Base-by-base conservation (phyloP, 2,888 invertebrate genomes). In the Euclidia mi region DNA sequence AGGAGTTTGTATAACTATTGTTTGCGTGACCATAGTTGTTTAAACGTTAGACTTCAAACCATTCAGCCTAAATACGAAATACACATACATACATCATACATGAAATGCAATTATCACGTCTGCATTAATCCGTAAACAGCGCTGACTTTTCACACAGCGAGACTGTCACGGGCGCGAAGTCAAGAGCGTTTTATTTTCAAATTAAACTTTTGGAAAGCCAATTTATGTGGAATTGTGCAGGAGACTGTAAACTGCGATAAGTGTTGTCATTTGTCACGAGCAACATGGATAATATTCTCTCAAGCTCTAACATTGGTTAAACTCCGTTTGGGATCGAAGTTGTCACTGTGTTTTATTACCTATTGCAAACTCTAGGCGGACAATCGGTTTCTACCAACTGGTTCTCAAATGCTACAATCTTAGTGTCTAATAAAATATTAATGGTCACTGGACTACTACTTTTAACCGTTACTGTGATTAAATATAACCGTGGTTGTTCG, bases 241-340 rank as follows among this genome's bases (percentile, higher is more conserved):
- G n/a, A n/a, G 63, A 66, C 71, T 56, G 63, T 63, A 49, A 70
- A 63, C 56, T 12, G 59, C 40, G 69, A 70, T 70, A 66, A 70
- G 55, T 59, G 64, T 47, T 63, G 40, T 56, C 56, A 70, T 70
- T 70, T 66, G 69, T 70, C 63, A 70, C 49, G 51, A 63, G 48
- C 56, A 66, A 70, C 59, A 70, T 70, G 69, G 51, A 70, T 56
- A 49, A 59, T n/a, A n/a, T n/a, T n/a, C n/a, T n/a, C n/a, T 56
- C 66, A 66, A 66, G 52, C 59, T 44, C 37, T 47, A 55, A 57
- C 51, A 41, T 42, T 63, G 51, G 51, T 62, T 56, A 52, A 58
- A 52, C 18, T 55, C 53, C 42, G 44, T 65, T 61, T 37, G 34
- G 41, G 38, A 42, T 47, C 18, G 14, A 20, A 29, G n/a, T 38